Evolutionary conservation across 1,140 invertebrate genomes (phyloP), one percentile per base, ranked within the genome.

Genomic region (Achroia grisella): DNA sequence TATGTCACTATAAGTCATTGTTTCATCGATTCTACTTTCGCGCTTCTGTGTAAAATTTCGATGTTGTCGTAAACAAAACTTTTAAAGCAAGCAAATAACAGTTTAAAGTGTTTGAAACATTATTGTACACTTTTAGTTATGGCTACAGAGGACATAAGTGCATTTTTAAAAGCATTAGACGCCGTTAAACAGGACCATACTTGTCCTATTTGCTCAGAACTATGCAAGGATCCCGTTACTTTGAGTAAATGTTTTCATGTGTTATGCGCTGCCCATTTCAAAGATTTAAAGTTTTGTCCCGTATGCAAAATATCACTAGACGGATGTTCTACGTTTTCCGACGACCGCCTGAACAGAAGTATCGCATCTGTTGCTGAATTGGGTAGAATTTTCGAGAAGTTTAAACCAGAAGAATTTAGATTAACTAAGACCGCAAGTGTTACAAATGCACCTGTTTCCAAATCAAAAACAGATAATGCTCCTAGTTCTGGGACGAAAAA

Each of bases 171-270:
- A 29, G 75, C 75, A 4, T 48, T 84, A 15, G 76, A 81, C 11
- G 46, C 53, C 4, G 61, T 84, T 5, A 82, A 73, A 56, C 42
- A 76, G 36, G 71, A 79, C 44, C 71, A 77, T 15, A 71, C 51
- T 0, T 86, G 83, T 51, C 62, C 63, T 15, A 53, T 69, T 44
- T 86, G 83, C 51, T 48, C 39, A 1, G 45, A 81, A 61, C 30
- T 84, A 1, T 79, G 68, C 32, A 62, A 64, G 45, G 56, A 83
- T 39, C 75, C 80, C 4, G 65, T 78, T 4, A 72, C 64, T 9
- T 56, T 86, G 11, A 76, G 73, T 31, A 60, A 71, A 43, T 86
- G 83, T 61, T 81, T 76, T 39, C 80, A 86, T 43, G 28, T 80
- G 0, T 72, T 84, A 43, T 86, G 83, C 41, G 45, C 63, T 0